Conservation (phyloP, 1,140 invertebrate species). For the Penaeus indicus region DNA sequence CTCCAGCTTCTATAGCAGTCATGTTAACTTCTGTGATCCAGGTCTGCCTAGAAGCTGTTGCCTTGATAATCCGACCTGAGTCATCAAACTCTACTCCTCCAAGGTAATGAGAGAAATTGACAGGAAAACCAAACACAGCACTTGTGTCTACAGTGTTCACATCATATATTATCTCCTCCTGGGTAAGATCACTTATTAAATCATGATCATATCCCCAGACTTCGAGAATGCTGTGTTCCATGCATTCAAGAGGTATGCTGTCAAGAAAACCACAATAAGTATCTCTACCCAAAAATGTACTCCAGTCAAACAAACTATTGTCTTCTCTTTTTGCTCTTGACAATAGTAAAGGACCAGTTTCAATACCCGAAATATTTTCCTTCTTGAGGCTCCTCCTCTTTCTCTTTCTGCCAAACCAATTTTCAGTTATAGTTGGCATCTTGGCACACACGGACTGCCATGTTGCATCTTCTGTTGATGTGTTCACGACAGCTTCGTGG, state of each 20-base stretch:
- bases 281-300: slow-evolving; percentile 18
- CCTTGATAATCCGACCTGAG: slow-evolving; percentile 76
- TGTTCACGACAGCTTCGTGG: slow-evolving; percentile 55
- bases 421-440: slow-evolving; percentile 43
- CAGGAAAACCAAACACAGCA: slow-evolving; percentile 77
- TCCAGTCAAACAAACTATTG: slow-evolving; percentile 44
- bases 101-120: slow-evolving; percentile 77
- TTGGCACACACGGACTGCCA: slow-evolving; percentile 61
- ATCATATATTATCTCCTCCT: slow-evolving; percentile 58
- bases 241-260: slow-evolving; percentile 51
- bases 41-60: slow-evolving; percentile 76
- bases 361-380: neutral
- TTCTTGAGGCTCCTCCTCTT: neutral
- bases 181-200: slow-evolving; percentile 44
- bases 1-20: slow-evolving; percentile 76
- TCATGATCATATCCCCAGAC: slow-evolving; percentile 63
- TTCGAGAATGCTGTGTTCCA: slow-evolving; percentile 64
- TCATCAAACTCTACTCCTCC: slow-evolving; percentile 76
- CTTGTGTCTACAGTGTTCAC: slow-evolving; percentile 70
- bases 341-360: neutral
- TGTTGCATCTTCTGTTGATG: slow-evolving; percentile 33
- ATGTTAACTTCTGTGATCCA: slow-evolving; percentile 81
- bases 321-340: slow-evolving; percentile 35
- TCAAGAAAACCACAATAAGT: slow-evolving; percentile 58
- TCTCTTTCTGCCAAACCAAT: slow-evolving; percentile 57